Percentiles rank a stretch among this genome's conserved stretches.
phyloP scores from a whole-genome alignment of 2,888 invertebrate genomes.

The Nomada goodeniana region DNA sequence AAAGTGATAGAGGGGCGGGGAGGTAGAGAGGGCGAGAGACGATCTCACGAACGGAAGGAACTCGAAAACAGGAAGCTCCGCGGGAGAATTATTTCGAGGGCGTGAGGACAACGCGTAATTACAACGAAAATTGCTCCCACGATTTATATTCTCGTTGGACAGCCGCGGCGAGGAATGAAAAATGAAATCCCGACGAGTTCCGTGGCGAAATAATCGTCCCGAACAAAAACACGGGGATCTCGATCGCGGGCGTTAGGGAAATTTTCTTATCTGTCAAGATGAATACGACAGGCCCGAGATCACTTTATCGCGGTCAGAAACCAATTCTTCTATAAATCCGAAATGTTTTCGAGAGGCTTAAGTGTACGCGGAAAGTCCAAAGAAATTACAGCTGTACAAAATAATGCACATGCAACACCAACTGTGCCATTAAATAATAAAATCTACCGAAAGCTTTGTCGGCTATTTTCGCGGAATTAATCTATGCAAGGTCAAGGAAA shows the following conservation, averaged over 20 bases:
- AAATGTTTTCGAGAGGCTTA: no score
- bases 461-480: not conserved
- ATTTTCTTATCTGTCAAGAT: conserved; percentile 36
- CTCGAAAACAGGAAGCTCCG: conserved; percentile 41
- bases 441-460: not conserved
- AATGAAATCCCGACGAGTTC: conserved; percentile 43
- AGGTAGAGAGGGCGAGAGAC: not conserved
- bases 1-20: not conserved
- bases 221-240: conserved; percentile 12
- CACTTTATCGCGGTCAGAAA: no score
- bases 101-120: conserved; percentile 50
- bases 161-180: conserved; percentile 37
- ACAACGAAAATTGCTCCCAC: conserved; percentile 53
- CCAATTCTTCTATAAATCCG: no score
- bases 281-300: no score
- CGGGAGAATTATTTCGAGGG: conserved; percentile 47
- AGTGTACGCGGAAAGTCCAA: no score
- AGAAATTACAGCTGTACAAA: no score
- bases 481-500: not conserved
- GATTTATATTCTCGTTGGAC: conserved; percentile 52
- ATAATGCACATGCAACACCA: no score
- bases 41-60: conserved; percentile 13
- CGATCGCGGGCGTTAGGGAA: conserved; percentile 38
- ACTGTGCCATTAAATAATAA: no score
- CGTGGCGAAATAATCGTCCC: conserved; percentile 24